Base-by-base conservation (phyloP, 2,113 vertebrate genomes). In the Sander lucioperca region DNA sequence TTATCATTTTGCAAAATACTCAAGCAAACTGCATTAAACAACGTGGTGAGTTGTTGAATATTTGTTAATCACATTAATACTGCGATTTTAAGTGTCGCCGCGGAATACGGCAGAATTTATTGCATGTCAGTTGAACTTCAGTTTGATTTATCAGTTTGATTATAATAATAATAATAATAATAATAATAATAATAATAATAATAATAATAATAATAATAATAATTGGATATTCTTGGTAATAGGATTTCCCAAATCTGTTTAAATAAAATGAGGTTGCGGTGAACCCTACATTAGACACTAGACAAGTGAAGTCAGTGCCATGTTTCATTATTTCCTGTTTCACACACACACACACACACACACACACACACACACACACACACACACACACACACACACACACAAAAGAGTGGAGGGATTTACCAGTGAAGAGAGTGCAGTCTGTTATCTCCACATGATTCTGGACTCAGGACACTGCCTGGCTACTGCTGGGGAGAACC, bases 381-480 rank as follows among this genome's bases (percentile, higher is more conserved):
- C 27, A 59, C 58, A 69, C 27, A 36, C 33, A 64, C 54, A 64
- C 36, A 80, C 18, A 56, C 27, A 33, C 59, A 45, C 30, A 59
- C 21, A 72, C 1, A 54, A 3, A 51, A n/a, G 59, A 72, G 43
- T 59, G 2, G 21, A 50, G 19, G 48, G 61, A 59, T 51, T 66
- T 59, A 67, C 36, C 27, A 57, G 39, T 47, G 74, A n/a, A 23
- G 51, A 77, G 18, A 68, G 27, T 3, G 13, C 25, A 62, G 51
- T 57, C 48, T 56, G 76, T 74, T 63, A 57, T 74, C 63, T 43
- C 63, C 70, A 57, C 70, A 74, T 68, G 70, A 69, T 62, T 68
- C 11, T 72, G 53, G 14, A 68, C 67, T 53, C n/a, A 53, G 45
- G 9, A 19, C 47, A 59, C n/a, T 48, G 43, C 43, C 53, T 61